These are phyloP conservation scores for Alfaro cultratus DNA, from an alignment of 2,797 vertebrate genomes.

Conservation along the genomic window DNA sequence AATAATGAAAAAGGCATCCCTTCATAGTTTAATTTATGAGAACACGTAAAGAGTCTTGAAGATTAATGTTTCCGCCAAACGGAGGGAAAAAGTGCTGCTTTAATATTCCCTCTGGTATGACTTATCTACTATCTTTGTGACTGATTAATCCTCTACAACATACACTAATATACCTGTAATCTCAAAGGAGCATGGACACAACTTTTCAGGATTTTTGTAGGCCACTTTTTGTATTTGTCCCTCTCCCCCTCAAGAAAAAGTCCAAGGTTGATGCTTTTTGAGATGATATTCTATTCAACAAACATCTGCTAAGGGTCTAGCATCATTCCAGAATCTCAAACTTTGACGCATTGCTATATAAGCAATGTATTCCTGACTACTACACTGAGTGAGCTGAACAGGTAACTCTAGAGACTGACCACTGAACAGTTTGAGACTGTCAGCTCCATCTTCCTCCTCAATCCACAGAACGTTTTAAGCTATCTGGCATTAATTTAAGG, in stretches of 20 bases:
- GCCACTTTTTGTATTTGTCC: constrained; percentile 44
- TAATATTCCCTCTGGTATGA: constrained; percentile 27
- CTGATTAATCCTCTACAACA: constrained; percentile 30
- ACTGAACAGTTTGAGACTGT: constrained; percentile 35
- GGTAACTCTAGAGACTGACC: constrained; percentile 46
- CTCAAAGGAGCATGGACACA: constrained; percentile 30
- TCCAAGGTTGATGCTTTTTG: constrained; percentile 41
- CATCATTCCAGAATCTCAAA: constrained; percentile 49
- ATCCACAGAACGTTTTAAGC: constrained; percentile 35
- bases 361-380: constrained; percentile 47
- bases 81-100: constrained; percentile 18
- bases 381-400: constrained; percentile 39
- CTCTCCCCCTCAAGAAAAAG: constrained; percentile 20
- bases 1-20: constrained; percentile 27
- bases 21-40: constrained; percentile 35
- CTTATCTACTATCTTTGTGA: constrained; percentile 39
- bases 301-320: constrained; percentile 12
- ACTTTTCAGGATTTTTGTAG: constrained; percentile 53
- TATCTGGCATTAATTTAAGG: constrained; percentile 58
- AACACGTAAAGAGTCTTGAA: constrained; percentile 18
- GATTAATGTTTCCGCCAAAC: constrained; percentile 3
- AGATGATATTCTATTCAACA: constrained; percentile 36
- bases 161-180: constrained; percentile 27
- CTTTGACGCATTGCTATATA: constrained; percentile 35
- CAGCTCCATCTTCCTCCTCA: constrained; percentile 43